phyloP scores from a whole-genome alignment of 2,888 invertebrate genomes.

The Drosophila borborema region DNA sequence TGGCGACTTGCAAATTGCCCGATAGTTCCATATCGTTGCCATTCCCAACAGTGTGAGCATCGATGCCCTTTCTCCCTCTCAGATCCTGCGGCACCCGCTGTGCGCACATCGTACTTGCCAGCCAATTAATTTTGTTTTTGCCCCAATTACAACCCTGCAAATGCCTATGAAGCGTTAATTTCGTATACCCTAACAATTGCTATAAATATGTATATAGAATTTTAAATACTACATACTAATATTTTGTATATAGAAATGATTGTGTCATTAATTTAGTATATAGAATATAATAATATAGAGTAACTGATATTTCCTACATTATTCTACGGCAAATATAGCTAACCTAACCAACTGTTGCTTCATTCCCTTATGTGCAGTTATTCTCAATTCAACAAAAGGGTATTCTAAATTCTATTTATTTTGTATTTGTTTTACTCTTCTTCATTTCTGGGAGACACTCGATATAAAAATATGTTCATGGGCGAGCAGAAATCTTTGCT shows the following conservation, averaged over 20 bases:
- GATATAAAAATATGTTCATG: constrained; percentile 44
- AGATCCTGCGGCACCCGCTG: constrained; percentile 29
- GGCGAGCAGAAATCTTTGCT: constrained; percentile 44
- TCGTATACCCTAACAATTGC: constrained; percentile 34
- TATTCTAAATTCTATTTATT: neutral
- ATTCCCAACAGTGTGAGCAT: constrained; percentile 9
- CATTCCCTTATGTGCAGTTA: no score
- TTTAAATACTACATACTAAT: neutral
- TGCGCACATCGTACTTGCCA: constrained; percentile 66
- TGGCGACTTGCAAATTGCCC: constrained; percentile 17
- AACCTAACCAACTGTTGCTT: constrained; percentile 29
- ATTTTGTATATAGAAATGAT: neutral
- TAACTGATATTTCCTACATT: neutral
- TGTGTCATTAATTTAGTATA: neutral
- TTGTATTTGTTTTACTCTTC: neutral
- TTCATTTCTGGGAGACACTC: constrained; percentile 11
- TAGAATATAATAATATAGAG: neutral
- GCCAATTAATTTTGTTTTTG: constrained; percentile 71
- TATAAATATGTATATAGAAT: neutral
- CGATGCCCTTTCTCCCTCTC: neutral
- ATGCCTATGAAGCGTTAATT: constrained; percentile 63
- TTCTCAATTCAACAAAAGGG: constrained; percentile 2
- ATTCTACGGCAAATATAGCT: neutral
- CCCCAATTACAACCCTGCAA: constrained; percentile 64
- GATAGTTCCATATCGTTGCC: constrained; percentile 32